Conservation (phyloP, 2,113 vertebrate species). For the Oreochromis tanganicae region DNA sequence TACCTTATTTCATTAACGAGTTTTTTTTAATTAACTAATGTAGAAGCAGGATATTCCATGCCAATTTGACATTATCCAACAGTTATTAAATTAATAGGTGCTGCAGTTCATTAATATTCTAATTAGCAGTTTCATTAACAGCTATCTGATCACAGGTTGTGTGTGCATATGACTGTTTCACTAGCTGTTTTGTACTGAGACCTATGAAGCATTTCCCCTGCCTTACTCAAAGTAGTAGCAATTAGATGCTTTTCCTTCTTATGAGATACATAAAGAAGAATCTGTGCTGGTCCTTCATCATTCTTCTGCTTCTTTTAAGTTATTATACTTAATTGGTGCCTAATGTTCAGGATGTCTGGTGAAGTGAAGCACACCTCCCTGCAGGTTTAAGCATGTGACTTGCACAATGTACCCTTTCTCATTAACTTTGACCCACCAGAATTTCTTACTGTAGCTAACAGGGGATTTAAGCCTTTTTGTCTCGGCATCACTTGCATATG, state of each 20-base stretch:
- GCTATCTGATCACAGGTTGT: conserved; percentile 15
- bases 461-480: conserved; percentile 1
- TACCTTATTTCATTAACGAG: conserved; percentile 21
- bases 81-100: conserved; percentile 39
- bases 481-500: background rate
- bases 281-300: background rate
- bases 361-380: background rate
- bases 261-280: background rate
- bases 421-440: conserved; percentile 24
- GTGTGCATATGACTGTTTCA: background rate
- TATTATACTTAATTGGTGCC: background rate
- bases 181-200: background rate
- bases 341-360: background rate
- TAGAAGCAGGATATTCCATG: conserved; percentile 2
- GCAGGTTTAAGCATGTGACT: background rate
- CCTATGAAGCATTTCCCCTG: background rate
- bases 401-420: background rate
- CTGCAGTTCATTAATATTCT: conserved; percentile 35
- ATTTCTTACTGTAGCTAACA: background rate
- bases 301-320: background rate
- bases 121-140: conserved; percentile 39
- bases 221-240: background rate
- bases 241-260: background rate
- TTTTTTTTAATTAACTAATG: conserved; percentile 5
- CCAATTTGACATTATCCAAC: conserved; percentile 9